Evolutionary conservation across 2,797 vertebrate genomes (phyloP).

Genomic region (Muscicapa comitata): DNA sequence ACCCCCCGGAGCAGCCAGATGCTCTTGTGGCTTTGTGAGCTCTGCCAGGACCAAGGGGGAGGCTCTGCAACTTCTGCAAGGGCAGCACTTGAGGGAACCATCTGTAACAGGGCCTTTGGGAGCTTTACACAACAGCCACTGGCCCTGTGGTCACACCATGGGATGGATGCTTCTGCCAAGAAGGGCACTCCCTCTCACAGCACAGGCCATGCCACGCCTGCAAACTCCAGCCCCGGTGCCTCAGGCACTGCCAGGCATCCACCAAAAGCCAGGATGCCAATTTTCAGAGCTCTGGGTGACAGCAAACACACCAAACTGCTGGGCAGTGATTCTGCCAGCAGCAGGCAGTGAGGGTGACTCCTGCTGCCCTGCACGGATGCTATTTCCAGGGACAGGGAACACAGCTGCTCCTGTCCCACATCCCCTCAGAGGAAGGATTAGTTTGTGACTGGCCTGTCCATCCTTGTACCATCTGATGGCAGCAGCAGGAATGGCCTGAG

Average conservation of each 20-base stretch:
- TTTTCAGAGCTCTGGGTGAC: background rate
- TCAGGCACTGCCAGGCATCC: background rate
- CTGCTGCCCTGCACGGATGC: background rate
- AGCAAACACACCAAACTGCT: background rate
- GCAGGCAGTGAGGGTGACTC: background rate
- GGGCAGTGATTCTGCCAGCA: background rate
- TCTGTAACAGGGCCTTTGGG: background rate
- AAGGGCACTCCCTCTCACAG: background rate
- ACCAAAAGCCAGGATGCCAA: background rate
- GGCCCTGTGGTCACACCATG: background rate
- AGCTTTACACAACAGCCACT: background rate
- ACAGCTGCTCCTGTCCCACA: background rate
- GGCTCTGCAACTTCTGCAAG: background rate
- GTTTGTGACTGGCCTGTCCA: constrained; percentile 84
- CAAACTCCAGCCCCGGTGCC: background rate
- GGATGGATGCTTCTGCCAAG: background rate
- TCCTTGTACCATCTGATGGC: constrained; percentile 94
- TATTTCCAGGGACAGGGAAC: background rate
- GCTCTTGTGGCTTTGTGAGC: background rate
- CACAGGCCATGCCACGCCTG: background rate
- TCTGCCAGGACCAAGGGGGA: background rate
- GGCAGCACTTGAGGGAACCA: background rate
- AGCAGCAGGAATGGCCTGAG: constrained; percentile 85
- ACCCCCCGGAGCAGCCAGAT: background rate
- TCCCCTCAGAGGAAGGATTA: background rate